These are phyloP conservation scores for Nasonia vitripennis DNA, from an alignment of 1,140 invertebrate species.

Conservation along the genomic window DNA sequence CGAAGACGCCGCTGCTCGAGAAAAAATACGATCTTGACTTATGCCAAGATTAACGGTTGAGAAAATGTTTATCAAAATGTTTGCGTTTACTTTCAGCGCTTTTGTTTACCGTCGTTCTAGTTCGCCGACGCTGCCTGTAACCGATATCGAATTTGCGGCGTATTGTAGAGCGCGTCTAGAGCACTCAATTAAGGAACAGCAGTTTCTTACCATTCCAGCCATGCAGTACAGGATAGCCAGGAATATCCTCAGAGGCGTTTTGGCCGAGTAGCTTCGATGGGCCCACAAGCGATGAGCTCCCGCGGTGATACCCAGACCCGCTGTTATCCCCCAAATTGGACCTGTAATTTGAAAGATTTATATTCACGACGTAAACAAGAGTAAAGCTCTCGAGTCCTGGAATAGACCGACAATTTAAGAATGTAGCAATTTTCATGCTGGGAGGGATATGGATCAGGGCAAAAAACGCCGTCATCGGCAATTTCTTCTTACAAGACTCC, in stretches of 20 bases:
- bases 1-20: too few species aligned
- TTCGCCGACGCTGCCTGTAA: too few species aligned
- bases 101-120: too few species aligned
- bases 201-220: slow-evolving; percentile 64
- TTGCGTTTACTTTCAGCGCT: too few species aligned
- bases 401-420: not conserved
- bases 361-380: too few species aligned
- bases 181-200: not conserved
- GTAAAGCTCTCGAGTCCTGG: not conserved
- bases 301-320: slow-evolving; percentile 84
- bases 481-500: slow-evolving; percentile 35
- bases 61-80: too few species aligned
- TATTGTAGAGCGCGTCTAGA: not conserved
- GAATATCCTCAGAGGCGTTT: slow-evolving; percentile 80
- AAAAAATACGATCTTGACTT: too few species aligned
- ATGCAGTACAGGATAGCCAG: slow-evolving; percentile 67
- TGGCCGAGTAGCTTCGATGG: slow-evolving; percentile 89
- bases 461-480: slow-evolving; percentile 40
- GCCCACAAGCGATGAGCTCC: slow-evolving; percentile 91
- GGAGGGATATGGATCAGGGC: not conserved
- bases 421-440: not conserved
- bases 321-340: slow-evolving; percentile 52
- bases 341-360: slow-evolving; percentile 49
- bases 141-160: too few species aligned
- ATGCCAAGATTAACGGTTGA: too few species aligned